Evolutionary conservation across 2,888 invertebrate genomes (phyloP).

Genomic region (Heliconius aoede): DNA sequence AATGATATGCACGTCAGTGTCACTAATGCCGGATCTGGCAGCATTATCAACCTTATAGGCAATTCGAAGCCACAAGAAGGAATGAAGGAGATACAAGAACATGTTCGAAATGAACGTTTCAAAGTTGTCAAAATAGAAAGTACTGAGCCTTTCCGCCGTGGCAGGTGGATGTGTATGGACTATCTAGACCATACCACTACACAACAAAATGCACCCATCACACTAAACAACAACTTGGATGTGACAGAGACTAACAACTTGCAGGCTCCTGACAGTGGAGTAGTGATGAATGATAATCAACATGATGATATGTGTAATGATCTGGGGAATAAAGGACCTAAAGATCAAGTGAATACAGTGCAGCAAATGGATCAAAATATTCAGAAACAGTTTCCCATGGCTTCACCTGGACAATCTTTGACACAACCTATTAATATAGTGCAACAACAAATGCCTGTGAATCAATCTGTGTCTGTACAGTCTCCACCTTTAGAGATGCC

Average conservation of each 20-base stretch:
- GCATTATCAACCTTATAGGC: conserved; percentile 84
- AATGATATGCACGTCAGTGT: conserved; percentile 86
- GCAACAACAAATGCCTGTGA: conserved; percentile 76
- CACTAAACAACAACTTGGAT: conserved; percentile 79
- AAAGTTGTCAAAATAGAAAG: conserved; percentile 98
- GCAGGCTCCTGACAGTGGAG: conserved; percentile 81
- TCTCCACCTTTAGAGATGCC: conserved; percentile 81
- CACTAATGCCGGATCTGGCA: conserved; percentile 84
- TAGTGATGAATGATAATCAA: conserved; percentile 80
- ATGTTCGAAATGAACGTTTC: conserved; percentile 92
- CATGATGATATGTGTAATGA: conserved; percentile 80
- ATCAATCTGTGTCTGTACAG: conserved; percentile 77
- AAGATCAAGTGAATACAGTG: conserved; percentile 77
- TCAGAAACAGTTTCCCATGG: conserved; percentile 81
- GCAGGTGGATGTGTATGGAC: conserved; percentile 97
- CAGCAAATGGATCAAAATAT: conserved; percentile 80
- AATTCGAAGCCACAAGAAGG: conserved; percentile 82
- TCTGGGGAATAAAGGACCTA: conserved; percentile 77
- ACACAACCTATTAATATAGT: conserved; percentile 78
- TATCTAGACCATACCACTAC: conserved; percentile 92
- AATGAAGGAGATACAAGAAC: conserved; percentile 86
- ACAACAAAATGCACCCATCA: conserved; percentile 79
- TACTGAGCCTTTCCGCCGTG: conserved; percentile 95
- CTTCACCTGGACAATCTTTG: conserved; percentile 79
- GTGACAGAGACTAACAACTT: conserved; percentile 69